Evolutionary conservation across 2,888 invertebrate species (phyloP), one percentile per base, ranked within the genome.

Genomic region (Venusia cambrica): DNA sequence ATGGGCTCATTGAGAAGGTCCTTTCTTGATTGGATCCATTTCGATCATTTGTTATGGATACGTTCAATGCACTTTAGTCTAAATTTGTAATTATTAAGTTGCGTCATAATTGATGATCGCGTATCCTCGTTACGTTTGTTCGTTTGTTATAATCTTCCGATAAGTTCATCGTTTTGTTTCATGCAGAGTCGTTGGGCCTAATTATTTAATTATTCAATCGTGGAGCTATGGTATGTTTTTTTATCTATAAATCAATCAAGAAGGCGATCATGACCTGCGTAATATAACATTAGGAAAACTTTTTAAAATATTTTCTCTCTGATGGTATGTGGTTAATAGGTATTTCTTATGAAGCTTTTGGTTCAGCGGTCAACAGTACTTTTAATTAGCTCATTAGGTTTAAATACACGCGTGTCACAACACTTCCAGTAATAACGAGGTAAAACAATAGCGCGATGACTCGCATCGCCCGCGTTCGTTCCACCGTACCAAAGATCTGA

Each of bases 401-500:
- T n/a, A n/a, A n/a, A n/a, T n/a, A n/a, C n/a, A n/a, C n/a, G n/a
- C n/a, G n/a, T n/a, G n/a, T 21, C 1, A 2, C 14, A 24, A 9
- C 1, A 11, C n/a, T 24, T 36, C 17, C 14, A n/a, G 29, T 29
- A 30, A 27, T 22, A 22, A 6, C 20, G 4, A 5, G 17, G 13
- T 19, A 8, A 32, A 29, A 30, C 34, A 34, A 26, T 30, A 8
- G 25, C n/a, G 12, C 5, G 34, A 6, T 15, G 30, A 13, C 9
- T n/a, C 17, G 4, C 16, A 12, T 8, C 20, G 5, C 1, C 13
- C 25, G 11, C 8, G n/a, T n/a, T n/a, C 26, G 16, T 8, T 13
- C 36, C 22, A 35, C 31, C 35, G 15, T 50, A 59, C 46, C 54
- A 54, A 62, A 73, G 75, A 74, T 64, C 67, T 77, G 62, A 75